These are phyloP conservation scores for Hyaena hyaena DNA, from an alignment of 2,113 vertebrate genomes.

Conservation along the genomic window DNA sequence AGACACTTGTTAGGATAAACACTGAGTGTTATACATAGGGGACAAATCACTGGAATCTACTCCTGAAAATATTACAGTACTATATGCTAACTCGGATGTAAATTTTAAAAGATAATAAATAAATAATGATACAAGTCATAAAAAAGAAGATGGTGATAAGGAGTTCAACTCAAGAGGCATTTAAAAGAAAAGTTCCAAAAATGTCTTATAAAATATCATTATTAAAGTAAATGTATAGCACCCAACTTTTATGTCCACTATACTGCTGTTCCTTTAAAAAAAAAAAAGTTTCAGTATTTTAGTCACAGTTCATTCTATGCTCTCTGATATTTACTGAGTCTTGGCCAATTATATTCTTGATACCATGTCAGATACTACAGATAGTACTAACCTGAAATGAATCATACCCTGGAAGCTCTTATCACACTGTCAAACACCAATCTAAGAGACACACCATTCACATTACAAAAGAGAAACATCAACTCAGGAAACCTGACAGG, in stretches of 20 bases:
- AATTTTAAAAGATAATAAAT: no score
- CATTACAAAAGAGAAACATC: slow-evolving; percentile 35
- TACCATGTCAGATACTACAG: neutral
- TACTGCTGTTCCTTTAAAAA: neutral
- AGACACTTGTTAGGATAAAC: no score
- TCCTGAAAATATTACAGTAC: no score
- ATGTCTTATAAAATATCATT: slow-evolving; percentile 29
- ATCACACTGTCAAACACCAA: neutral
- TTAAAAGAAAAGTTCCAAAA: neutral
- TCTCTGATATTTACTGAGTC: neutral
- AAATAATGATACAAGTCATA: neutral
- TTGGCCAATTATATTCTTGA: neutral
- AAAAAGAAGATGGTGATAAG: neutral
- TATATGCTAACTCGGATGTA: no score
- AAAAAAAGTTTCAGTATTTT: neutral
- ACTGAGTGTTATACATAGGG: no score
- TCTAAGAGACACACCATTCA: neutral
- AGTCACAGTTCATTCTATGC: neutral
- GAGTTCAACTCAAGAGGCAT: neutral
- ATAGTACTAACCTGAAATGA: neutral
- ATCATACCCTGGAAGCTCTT: neutral
- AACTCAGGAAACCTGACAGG: slow-evolving; percentile 43
- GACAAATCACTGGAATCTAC: no score
- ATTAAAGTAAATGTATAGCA: neutral
- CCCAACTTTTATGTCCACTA: slow-evolving; percentile 23